These are phyloP conservation scores for Hemitrygon akajei DNA, from an alignment of 2,797 vertebrate genomes.

Conservation along the genomic window DNA sequence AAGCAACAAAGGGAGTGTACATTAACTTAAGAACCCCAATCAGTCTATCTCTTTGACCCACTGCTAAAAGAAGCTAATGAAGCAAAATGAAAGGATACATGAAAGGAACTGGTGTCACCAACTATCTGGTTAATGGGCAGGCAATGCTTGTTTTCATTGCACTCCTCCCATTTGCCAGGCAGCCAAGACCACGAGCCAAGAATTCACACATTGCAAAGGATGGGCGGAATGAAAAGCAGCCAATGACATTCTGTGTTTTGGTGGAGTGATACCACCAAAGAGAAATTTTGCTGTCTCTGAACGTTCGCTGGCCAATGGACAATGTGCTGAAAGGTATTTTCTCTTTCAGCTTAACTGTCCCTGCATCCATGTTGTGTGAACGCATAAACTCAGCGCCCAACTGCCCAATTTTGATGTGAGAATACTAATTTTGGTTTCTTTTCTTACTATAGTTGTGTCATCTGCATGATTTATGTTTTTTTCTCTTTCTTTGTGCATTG, in stretches of 20 bases:
- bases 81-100: not conserved
- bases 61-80: not conserved
- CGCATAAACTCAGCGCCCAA: not conserved
- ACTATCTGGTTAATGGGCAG: not conserved
- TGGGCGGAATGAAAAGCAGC: not conserved
- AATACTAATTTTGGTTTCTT: not conserved
- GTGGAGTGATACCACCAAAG: not conserved
- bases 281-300: not conserved
- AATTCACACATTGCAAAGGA: not conserved
- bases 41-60: not conserved
- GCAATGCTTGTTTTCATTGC: not conserved
- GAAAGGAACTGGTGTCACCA: not conserved
- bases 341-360: not conserved
- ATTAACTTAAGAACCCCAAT: not conserved
- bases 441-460: too few species aligned
- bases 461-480: too few species aligned
- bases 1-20: not conserved
- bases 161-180: not conserved
- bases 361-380: not conserved
- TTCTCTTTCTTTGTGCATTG: too few species aligned
- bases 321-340: not conserved
- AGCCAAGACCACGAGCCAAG: not conserved
- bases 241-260: not conserved
- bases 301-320: not conserved
- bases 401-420: not conserved